A percentile compares a stretch with the other conserved stretches of the same genome.
Evolutionary conservation across 2,797 vertebrate species (phyloP).

Genomic region (Anguilla obscura): DNA sequence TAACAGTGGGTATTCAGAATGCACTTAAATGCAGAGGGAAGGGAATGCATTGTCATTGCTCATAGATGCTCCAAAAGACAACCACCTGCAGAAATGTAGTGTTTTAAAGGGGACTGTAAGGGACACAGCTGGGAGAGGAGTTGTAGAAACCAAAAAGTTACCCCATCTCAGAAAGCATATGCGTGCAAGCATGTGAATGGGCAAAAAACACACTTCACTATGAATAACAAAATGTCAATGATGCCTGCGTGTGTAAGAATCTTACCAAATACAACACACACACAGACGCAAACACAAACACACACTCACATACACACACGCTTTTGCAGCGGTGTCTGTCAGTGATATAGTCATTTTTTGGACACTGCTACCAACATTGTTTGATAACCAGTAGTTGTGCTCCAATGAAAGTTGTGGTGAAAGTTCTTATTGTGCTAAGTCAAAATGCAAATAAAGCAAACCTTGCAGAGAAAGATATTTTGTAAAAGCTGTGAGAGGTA

Average conservation of each 20-base stretch:
- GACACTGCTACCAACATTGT: neutral
- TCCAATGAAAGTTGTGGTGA: neutral
- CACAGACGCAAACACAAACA: neutral
- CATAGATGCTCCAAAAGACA: neutral
- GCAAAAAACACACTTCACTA: neutral
- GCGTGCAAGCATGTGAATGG: neutral
- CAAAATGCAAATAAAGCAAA: neutral
- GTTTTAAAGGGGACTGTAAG: neutral
- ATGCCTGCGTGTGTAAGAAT: neutral
- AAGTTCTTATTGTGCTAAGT: constrained; percentile 50
- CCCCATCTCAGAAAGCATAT: neutral
- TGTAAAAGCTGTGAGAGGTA: neutral
- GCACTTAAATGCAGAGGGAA: neutral
- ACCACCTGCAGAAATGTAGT: neutral
- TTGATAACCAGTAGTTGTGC: neutral
- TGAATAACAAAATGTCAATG: neutral
- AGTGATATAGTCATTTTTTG: neutral
- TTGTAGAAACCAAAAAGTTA: neutral
- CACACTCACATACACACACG: neutral
- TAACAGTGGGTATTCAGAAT: neutral
- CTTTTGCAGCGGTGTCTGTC: neutral
- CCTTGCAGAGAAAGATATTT: neutral
- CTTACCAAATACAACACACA: neutral
- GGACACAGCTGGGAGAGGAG: neutral
- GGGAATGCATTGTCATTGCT: neutral